Conservation (phyloP, 1,140 invertebrate species). For the Bombus waltoni region DNA sequence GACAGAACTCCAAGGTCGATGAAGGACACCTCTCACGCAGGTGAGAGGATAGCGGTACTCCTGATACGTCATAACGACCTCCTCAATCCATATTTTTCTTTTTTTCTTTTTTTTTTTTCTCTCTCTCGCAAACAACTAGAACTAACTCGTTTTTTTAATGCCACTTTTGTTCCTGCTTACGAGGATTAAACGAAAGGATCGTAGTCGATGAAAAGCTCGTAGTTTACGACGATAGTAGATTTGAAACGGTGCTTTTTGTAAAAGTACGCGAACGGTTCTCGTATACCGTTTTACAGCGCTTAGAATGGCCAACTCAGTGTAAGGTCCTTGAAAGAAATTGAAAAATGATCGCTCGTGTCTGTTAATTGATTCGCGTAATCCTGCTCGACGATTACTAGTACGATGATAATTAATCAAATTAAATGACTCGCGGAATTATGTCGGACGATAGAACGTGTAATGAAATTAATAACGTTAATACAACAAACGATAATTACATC, state of each 20-base stretch:
- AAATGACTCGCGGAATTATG: too few relatives aligned
- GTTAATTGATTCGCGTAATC: too few relatives aligned
- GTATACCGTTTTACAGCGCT: too few relatives aligned
- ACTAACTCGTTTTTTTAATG: conserved; percentile 9
- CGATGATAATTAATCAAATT: too few relatives aligned
- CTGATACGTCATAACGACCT: conserved; percentile 49
- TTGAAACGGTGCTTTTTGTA: neutral
- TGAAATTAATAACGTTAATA: neutral
- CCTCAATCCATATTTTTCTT: conserved; percentile 19
- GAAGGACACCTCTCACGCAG: conserved; percentile 57
- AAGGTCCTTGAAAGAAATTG: too few relatives aligned
- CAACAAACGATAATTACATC: neutral
- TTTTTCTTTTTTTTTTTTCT: neutral
- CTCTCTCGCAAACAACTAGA: conserved; percentile 5
- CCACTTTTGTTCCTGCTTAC: neutral
- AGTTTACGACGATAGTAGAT: neutral
- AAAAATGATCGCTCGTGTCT: too few relatives aligned
- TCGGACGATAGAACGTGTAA: too few relatives aligned
- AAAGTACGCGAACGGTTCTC: neutral
- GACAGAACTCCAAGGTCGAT: conserved; percentile 45
- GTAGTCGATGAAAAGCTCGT: too few relatives aligned
- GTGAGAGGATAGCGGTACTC: conserved; percentile 67
- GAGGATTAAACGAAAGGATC: neutral
- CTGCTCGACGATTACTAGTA: too few relatives aligned
- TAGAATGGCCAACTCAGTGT: too few relatives aligned